Percentiles rank a stretch among this genome's conserved stretches.
These are phyloP conservation scores for Dermatemys mawii DNA, from an alignment of 2,113 vertebrate genomes.

Conservation along the genomic window DNA sequence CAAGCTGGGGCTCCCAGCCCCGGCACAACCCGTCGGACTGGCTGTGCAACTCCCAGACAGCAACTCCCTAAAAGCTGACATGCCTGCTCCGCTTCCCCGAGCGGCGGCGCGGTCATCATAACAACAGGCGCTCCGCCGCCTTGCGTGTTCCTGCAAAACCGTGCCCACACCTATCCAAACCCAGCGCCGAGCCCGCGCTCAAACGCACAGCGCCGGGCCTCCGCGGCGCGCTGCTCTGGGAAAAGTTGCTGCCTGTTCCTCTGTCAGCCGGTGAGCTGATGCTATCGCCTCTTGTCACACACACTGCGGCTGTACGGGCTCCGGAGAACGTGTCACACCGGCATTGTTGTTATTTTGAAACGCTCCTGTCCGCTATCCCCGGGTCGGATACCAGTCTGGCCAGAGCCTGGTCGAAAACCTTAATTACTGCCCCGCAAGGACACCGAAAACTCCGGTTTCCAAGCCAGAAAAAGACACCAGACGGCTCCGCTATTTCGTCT, in stretches of 20 bases:
- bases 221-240: neutral
- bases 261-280: neutral
- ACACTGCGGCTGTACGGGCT: too few relatives aligned
- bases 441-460: neutral
- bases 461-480: neutral
- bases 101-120: conserved; percentile 68
- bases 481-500: neutral
- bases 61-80: conserved; percentile 71
- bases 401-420: neutral
- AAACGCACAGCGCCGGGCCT: neutral
- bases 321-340: neutral
- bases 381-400: neutral
- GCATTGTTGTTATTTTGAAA: neutral
- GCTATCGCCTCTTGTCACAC: neutral
- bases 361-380: neutral
- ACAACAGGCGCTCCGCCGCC: conserved; percentile 66
- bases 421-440: neutral
- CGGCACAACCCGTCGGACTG: conserved; percentile 88
- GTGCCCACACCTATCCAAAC: neutral
- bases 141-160: conserved; percentile 65
- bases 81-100: conserved; percentile 74
- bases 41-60: conserved; percentile 85
- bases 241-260: neutral
- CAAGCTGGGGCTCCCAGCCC: conserved; percentile 71
- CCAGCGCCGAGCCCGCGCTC: neutral